Conservation (phyloP, 2,888 invertebrate species). For the Latheticus oryzae region DNA sequence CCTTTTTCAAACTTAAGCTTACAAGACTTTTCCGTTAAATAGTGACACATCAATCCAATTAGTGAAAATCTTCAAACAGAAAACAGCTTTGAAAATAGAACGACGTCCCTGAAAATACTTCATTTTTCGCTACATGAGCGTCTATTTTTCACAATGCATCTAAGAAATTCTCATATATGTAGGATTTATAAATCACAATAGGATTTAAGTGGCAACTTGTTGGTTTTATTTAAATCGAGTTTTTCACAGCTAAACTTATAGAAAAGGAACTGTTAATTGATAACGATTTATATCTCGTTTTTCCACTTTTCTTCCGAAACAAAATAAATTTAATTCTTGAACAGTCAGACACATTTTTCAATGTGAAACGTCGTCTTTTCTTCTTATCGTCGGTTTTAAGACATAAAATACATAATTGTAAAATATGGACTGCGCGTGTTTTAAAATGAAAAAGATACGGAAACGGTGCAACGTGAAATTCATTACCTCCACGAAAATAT, state of each 20-base stretch:
- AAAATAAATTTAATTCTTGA: conserved; percentile 36
- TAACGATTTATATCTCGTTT: conserved; percentile 22
- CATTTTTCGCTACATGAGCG: conserved; percentile 8
- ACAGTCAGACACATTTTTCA: conserved; percentile 37
- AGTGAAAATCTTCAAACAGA: conserved; percentile 18
- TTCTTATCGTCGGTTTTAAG: conserved; percentile 40
- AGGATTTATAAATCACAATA: conserved; percentile 42
- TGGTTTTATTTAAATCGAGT: conserved; percentile 46
- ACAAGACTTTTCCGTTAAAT: conserved; percentile 32
- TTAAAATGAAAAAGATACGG: conserved; percentile 34
- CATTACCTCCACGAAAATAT: conserved; percentile 25
- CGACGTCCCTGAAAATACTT: conserved; percentile 14
- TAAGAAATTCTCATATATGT: conserved; percentile 33
- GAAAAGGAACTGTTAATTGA: too few relatives aligned
- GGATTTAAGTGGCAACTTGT: conserved; percentile 49
- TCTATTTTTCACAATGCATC: conserved; percentile 25
- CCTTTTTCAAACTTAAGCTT: conserved; percentile 14
- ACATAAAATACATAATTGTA: conserved; percentile 42
- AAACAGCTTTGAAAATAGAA: conserved; percentile 18
- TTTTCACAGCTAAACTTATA: conserved; percentile 9
- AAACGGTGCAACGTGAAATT: conserved; percentile 12
- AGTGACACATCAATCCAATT: conserved; percentile 41
- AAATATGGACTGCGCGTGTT: conserved; percentile 43
- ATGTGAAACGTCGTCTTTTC: conserved; percentile 36
- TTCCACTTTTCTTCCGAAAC: conserved; percentile 24